Evolutionary conservation across 2,888 invertebrate species (phyloP), one percentile per base, ranked within the genome.

Genomic region (Limnephilus rhombicus): DNA sequence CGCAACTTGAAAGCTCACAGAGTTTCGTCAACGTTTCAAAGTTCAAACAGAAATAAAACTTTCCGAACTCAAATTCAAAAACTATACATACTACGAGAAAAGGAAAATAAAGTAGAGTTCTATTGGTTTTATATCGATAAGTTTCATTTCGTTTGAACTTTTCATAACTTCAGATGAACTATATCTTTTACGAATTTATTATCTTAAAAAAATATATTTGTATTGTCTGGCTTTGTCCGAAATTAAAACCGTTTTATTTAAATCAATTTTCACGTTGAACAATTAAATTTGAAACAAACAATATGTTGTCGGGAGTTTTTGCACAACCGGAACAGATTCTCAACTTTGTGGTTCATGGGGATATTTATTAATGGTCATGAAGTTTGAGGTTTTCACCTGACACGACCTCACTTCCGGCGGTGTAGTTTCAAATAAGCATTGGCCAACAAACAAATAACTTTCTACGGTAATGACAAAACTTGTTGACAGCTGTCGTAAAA

Each of bases 11-110:
- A 83, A 83, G 37, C 83, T 83, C 37, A 18, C 7, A 18, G 29
- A 82, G 31, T 18, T 34, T 34, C 37, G 34, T 24, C 83, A n/a
- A 24, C 24, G 18, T 41, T 82, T 31, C 82, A 37, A 37, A 41
- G 15, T 37, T 37, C 83, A 83, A 83, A 83, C 37, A 83, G 83
- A 83, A 34, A 83, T 83, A 83, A 83, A 83, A 83, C 83, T 83
- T 83, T 83, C 31, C 24, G 18, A 83, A 83, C 83, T 83, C 83
- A 37, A 83, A 83, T 83, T 34, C 68, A 68, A 83, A 83, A 83
- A 37, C 37, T 37, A 41, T 83, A 37, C n/a, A 68, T 9, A 68
- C n/a, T n/a, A 1, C 24, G 83, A 83, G 83, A 83, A 34, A 83
- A 83, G 24, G 83, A 83, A 83, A 83, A 83, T 83, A 83, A 13